Evolutionary conservation across 2,797 vertebrate genomes (phyloP).

Genomic region (Anas bernieri): DNA sequence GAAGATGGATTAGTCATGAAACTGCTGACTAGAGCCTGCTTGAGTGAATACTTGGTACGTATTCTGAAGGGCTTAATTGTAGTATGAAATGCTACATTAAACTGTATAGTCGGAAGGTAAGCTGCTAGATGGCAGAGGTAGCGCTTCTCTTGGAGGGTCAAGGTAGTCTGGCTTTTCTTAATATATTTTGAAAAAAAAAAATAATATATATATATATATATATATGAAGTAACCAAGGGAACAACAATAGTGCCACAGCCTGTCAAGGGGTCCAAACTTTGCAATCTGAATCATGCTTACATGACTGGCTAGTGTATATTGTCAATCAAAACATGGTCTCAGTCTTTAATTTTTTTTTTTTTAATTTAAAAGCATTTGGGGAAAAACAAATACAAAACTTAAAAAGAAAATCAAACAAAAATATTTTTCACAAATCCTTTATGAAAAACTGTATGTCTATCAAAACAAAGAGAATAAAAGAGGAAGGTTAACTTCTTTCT

Average conservation of each 20-base stretch:
- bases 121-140: background rate
- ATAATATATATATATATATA: too few relatives aligned
- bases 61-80: background rate
- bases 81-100: fast-evolving
- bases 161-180: background rate
- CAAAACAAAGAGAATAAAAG: background rate
- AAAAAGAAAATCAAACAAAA: background rate
- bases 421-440: background rate
- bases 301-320: background rate
- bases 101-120: background rate
- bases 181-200: too few relatives aligned
- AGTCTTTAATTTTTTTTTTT: background rate
- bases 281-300: background rate
- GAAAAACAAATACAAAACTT: background rate
- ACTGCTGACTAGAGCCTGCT: background rate
- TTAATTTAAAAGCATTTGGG: fast-evolving
- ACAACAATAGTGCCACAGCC: background rate
- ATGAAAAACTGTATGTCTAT: background rate
- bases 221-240: background rate
- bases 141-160: background rate
- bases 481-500: background rate
- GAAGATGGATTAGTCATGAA: background rate
- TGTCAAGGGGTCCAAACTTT: background rate
- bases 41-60: background rate
- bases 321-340: background rate